Evolutionary conservation across 2,888 invertebrate species (phyloP).

Genomic region (Leptinotarsa rubiginosa): DNA sequence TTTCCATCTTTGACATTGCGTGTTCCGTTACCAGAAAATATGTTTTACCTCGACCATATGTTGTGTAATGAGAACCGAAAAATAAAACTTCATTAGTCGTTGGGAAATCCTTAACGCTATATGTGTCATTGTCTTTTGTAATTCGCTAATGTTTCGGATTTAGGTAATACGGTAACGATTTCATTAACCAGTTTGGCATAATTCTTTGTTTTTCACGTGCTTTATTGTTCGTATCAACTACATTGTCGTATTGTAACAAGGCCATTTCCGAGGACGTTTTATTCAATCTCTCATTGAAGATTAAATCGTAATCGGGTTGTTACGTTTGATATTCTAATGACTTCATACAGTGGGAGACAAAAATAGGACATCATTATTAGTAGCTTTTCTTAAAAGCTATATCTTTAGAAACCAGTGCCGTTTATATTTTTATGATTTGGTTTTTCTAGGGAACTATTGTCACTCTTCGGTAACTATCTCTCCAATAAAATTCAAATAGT

Average conservation of each 20-base stretch:
- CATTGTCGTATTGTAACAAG: neutral
- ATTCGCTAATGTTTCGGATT: neutral
- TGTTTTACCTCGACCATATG: conserved; percentile 3
- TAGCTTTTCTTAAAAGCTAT: no score
- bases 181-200: neutral
- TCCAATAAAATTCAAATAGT: no score
- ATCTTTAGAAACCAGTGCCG: no score
- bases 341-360: no score
- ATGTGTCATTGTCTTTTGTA: conserved; percentile 10
- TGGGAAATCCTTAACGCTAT: conserved; percentile 5
- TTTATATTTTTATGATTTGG: no score
- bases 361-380: no score
- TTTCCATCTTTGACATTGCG: neutral
- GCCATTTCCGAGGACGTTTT: neutral
- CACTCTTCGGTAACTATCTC: no score
- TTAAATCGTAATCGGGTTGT: neutral
- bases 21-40: conserved; percentile 16
- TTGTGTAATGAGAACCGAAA: conserved; percentile 4
- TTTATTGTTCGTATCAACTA: conserved; percentile 1
- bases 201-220: conserved; percentile 7
- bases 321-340: neutral
- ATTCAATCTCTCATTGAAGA: neutral
- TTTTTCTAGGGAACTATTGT: no score
- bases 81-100: conserved; percentile 1
- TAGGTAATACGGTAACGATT: conserved; percentile 1